phyloP scores from a whole-genome alignment of 1,140 invertebrate species.

The Drosophila sp. region DNA sequence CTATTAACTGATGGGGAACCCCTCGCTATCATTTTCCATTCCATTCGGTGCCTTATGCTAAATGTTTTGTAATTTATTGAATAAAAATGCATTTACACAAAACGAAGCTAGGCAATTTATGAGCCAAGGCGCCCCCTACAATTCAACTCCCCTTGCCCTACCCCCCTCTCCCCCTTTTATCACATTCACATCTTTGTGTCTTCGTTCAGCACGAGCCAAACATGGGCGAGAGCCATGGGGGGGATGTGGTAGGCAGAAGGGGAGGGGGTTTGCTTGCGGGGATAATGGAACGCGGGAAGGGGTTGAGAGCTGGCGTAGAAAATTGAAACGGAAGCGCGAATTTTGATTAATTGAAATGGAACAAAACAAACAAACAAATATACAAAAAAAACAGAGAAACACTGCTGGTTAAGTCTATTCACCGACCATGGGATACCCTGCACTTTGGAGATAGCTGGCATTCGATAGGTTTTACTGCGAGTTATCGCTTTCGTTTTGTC shows the following conservation, averaged over 20 bases:
- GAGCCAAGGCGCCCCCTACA: slow-evolving; percentile 23
- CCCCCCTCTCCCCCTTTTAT: neutral
- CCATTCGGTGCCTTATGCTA: neutral
- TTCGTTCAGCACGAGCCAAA: neutral
- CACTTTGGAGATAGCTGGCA: neutral
- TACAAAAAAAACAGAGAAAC: slow-evolving; percentile 15
- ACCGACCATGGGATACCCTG: neutral
- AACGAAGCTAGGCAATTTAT: slow-evolving; percentile 56
- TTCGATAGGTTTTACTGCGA: too few relatives aligned
- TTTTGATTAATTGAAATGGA: slow-evolving; percentile 74
- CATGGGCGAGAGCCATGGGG: neutral
- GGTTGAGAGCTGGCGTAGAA: slow-evolving; percentile 15
- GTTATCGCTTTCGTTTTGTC: too few relatives aligned
- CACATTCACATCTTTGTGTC: neutral
- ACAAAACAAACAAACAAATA: slow-evolving; percentile 30
- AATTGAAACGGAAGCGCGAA: slow-evolving; percentile 67
- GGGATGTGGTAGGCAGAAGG: neutral
- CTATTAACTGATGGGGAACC: too few relatives aligned
- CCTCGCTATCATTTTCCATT: neutral
- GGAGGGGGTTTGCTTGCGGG: neutral
- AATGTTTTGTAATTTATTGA: slow-evolving; percentile 63
- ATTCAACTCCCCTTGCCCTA: slow-evolving; percentile 3
- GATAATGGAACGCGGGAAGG: too few relatives aligned
- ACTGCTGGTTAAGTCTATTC: neutral
- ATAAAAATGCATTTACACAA: slow-evolving; percentile 60